Conservation (phyloP, 2,797 vertebrate species). For the Tragopan temminckii region DNA sequence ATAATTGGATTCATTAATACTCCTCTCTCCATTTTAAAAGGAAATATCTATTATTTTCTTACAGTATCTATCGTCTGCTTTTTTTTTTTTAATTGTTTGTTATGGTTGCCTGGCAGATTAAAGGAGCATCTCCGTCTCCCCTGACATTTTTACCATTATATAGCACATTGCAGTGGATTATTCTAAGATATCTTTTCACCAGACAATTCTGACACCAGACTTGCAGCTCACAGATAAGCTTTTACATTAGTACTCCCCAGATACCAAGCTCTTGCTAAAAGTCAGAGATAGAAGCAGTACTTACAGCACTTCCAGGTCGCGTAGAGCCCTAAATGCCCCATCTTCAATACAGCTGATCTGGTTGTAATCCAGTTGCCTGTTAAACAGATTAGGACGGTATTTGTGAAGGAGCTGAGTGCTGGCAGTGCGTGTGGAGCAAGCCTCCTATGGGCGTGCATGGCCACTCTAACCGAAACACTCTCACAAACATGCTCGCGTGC, state of each 20-base stretch:
- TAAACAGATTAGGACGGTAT: constrained; percentile 80
- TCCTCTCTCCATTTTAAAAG: neutral
- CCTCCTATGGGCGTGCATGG: constrained; percentile 15
- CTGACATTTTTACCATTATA: constrained; percentile 1
- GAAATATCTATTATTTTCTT: neutral
- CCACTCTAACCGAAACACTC: neutral
- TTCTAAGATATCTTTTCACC: constrained; percentile 57
- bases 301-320: constrained; percentile 99
- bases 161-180: neutral
- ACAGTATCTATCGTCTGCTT: neutral
- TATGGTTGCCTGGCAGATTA: neutral
- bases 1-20: constrained; percentile 8
- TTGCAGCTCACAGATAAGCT: constrained; percentile 61
- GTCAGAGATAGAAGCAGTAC: constrained; percentile 81
- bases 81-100: neutral
- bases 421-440: constrained; percentile 25
- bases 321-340: constrained; percentile 95
- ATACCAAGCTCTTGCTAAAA: constrained; percentile 48
- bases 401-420: constrained; percentile 57
- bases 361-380: constrained; percentile 99
- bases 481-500: neutral
- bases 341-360: constrained; percentile 99
- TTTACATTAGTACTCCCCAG: constrained; percentile 36
- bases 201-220: constrained; percentile 49
- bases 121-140: constrained; percentile 2